phyloP scores from a whole-genome alignment of 1,140 invertebrate genomes.

The Parapsyche elsis region DNA sequence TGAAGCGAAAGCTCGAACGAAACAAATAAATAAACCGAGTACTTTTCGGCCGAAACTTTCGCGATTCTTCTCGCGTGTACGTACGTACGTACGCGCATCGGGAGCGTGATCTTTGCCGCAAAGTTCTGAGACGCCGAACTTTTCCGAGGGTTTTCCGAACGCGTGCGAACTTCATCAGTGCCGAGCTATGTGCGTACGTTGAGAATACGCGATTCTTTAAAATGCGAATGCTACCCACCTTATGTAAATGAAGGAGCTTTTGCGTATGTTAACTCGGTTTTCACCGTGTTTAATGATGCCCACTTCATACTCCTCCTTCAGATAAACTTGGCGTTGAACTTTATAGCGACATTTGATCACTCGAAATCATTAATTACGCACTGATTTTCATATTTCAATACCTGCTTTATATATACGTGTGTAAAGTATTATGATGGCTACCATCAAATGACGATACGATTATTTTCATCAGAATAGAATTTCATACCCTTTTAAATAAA shows the following conservation, averaged over 20 bases:
- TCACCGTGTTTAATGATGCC: background rate
- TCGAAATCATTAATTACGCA: too few species aligned
- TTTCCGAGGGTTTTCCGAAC: background rate
- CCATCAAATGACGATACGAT: too few species aligned
- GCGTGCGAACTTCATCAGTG: background rate
- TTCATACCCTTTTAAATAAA: too few species aligned
- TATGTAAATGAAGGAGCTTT: slow-evolving; percentile 4
- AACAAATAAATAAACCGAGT: slow-evolving; percentile 21
- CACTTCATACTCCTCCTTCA: too few species aligned
- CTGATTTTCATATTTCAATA: too few species aligned
- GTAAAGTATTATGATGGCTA: too few species aligned
- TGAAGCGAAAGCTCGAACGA: background rate
- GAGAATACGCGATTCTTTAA: background rate
- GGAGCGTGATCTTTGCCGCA: background rate
- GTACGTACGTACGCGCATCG: background rate
- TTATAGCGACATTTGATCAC: background rate
- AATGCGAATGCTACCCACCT: background rate
- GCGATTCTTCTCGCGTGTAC: background rate
- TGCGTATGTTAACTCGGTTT: slow-evolving; percentile 6
- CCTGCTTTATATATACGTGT: too few species aligned
- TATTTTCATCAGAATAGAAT: too few species aligned
- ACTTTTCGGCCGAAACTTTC: background rate
- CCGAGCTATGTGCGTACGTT: background rate
- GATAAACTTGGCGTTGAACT: too few species aligned
- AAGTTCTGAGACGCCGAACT: background rate